Evolutionary conservation across 1,140 invertebrate species (phyloP), one percentile per base, ranked within the genome.

Genomic region (Oncopodura yosiiana): DNA sequence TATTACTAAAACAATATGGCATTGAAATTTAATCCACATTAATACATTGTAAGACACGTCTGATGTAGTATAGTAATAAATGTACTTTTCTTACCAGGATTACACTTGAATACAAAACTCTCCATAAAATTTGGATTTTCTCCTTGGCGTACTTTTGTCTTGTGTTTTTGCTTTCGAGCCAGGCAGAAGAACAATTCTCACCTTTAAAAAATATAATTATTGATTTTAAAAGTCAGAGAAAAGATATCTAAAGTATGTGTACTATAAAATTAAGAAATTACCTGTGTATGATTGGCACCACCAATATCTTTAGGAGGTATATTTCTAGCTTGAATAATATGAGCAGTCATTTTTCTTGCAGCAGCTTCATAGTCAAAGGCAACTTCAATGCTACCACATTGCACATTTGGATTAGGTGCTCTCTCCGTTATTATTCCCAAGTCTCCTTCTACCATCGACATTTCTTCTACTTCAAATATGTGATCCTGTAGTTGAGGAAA

Each of bases 111-210:
- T 34, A 90, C 75, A 69, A 94, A 93, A 63, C 84, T 90, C 68
- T 94, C 91, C 78, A 92, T 85, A 66, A 87, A 94, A 65, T 89
- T 83, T 1, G 90, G 89, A 66, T 84, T 87, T 63, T 87, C 83
- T 2, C 88, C 88, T 55, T 84, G 80, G 50, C 88, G 80, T 19
- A 92, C 85, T 70, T 90, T 87, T 3, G 89, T 94, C 71, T 94
- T 94, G 68, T 87, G 86, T 63, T 91, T 87, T 67, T 93, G 88
- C 69, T 92, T 93, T 65, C 92, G 92, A 60, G n/a, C 84, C 82
- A 0, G 91, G 92, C 48, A 94, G 70, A 60, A 94, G 73, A 26
- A 94, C 78, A 52, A 94, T 73, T 32, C 89, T 78, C 23, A 94
- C 86, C 80, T 87, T 69, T 21, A 50, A 12, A 14, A 18, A 8